These are phyloP conservation scores for Dasypogon diadema DNA, from an alignment of 2,888 invertebrate genomes.

Conservation along the genomic window DNA sequence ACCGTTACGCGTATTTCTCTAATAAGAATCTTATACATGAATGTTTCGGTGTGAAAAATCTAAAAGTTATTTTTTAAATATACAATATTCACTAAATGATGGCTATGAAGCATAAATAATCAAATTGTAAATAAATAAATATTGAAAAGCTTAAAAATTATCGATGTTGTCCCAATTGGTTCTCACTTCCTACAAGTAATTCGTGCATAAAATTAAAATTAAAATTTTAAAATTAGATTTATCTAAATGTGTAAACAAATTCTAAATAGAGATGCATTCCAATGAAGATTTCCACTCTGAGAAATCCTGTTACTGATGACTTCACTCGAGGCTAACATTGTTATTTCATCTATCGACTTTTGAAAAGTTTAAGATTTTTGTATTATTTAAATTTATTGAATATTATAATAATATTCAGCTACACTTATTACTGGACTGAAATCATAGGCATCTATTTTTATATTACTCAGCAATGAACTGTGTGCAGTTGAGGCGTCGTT, in stretches of 20 bases:
- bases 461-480: conserved; percentile 20
- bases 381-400: conserved; percentile 35
- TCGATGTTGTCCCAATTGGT: conserved; percentile 45
- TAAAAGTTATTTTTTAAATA: conserved; percentile 39
- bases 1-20: conserved; percentile 14
- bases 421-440: conserved; percentile 40
- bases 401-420: conserved; percentile 40
- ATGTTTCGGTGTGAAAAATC: conserved; percentile 37
- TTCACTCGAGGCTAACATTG: conserved; percentile 27
- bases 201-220: conserved; percentile 13
- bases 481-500: conserved; percentile 14
- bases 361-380: conserved; percentile 14
- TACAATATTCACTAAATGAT: conserved; percentile 11
- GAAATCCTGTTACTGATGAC: conserved; percentile 28
- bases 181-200: conserved; percentile 18
- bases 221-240: conserved; percentile 30
- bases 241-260: conserved; percentile 44
- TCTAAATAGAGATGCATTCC: conserved; percentile 31
- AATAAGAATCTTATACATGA: conserved; percentile 31
- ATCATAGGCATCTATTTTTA: conserved; percentile 35
- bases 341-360: conserved; percentile 2
- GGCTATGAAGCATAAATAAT: background rate
- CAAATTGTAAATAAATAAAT: conserved; percentile 33
- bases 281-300: conserved; percentile 6
- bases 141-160: conserved; percentile 31